phyloP scores from a whole-genome alignment of 2,113 vertebrate species.

The Chrysemys picta region DNA sequence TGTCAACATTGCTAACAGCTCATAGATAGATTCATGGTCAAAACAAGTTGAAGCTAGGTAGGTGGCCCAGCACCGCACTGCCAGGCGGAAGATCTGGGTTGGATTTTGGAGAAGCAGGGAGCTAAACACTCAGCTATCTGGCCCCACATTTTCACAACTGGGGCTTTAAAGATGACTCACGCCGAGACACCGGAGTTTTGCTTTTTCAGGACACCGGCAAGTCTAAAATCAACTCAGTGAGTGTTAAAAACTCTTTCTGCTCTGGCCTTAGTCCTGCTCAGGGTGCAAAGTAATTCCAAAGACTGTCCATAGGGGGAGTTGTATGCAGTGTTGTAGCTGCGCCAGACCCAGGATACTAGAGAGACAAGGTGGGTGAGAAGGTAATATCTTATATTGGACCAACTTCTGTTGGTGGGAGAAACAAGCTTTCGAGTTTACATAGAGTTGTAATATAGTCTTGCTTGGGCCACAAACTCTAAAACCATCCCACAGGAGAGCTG shows the following conservation, averaged over 20 bases:
- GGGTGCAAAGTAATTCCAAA: neutral
- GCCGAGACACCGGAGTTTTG: neutral
- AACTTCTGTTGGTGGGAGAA: neutral
- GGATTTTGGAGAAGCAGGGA: slow-evolving; percentile 3
- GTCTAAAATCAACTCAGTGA: neutral
- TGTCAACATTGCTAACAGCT: neutral
- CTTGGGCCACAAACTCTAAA: neutral
- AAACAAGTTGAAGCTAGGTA: neutral
- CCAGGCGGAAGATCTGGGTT: slow-evolving; percentile 4
- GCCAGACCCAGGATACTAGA: neutral
- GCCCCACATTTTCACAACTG: neutral
- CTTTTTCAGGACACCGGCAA: too few relatives aligned
- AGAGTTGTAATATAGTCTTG: neutral
- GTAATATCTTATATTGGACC: neutral
- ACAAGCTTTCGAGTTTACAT: neutral
- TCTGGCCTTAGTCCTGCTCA: neutral
- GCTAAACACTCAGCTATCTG: neutral
- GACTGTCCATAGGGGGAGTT: neutral
- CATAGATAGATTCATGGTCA: neutral
- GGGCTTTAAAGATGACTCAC: neutral
- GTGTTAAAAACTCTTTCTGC: neutral
- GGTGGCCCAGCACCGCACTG: slow-evolving; percentile 1
- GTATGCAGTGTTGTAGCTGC: neutral
- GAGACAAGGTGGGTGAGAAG: neutral
- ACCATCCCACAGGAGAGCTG: neutral